Conservation (phyloP, 1,140 invertebrate species). For the Gonioctena quinquepunctata region DNA sequence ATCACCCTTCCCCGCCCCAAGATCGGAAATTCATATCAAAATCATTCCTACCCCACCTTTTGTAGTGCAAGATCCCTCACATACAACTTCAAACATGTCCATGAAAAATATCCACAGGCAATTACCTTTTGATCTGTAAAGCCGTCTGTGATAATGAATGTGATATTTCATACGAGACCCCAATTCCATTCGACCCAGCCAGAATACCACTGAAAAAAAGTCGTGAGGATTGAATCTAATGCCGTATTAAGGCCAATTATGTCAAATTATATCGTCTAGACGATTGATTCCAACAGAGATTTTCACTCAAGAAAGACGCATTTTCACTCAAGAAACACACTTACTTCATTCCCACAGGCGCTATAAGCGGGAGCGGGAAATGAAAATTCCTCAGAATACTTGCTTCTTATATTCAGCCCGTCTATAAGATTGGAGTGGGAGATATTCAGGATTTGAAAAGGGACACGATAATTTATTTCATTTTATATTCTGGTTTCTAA, state of each 20-base stretch:
- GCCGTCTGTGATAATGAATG: too few species aligned
- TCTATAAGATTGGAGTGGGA: neutral
- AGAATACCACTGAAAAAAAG: neutral
- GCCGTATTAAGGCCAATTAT: neutral
- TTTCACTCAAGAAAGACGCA: neutral
- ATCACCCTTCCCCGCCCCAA: too few species aligned
- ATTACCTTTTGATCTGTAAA: too few species aligned
- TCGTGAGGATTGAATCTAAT: neutral
- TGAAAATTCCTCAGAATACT: neutral
- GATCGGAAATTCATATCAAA: too few species aligned
- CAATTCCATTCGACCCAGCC: neutral
- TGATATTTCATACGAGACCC: too few species aligned
- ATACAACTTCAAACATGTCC: too few species aligned
- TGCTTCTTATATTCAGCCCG: neutral
- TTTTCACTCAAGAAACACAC: neutral
- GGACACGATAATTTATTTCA: too few species aligned
- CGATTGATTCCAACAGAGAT: neutral
- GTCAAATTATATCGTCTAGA: neutral
- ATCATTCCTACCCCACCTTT: too few species aligned
- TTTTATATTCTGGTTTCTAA: too few species aligned
- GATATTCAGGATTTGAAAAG: neutral
- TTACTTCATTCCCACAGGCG: neutral
- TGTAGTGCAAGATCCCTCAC: too few species aligned
- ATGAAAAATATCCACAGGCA: too few species aligned
- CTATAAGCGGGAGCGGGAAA: neutral